Evolutionary conservation across 2,113 vertebrate species (phyloP).

Genomic region (Bufo gargarizans): DNA sequence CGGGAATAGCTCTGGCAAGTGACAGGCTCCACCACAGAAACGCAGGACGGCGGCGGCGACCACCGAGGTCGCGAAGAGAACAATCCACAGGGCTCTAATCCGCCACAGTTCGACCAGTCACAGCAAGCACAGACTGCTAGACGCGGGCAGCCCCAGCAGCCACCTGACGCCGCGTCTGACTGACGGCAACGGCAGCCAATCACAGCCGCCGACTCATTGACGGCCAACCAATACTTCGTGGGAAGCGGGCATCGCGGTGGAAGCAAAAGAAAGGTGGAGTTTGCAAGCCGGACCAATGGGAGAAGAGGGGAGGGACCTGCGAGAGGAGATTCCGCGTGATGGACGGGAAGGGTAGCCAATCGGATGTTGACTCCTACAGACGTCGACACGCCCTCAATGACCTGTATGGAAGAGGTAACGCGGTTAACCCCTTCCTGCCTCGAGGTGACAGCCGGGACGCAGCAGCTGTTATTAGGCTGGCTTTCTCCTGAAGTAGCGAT

Average conservation of each 20-base stretch:
- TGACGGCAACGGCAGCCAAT: conserved; percentile 22
- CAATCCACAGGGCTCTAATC: conserved; percentile 38
- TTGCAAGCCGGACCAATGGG: neutral
- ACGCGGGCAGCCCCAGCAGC: conserved; percentile 55
- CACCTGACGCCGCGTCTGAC: conserved; percentile 54
- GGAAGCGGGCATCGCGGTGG: neutral
- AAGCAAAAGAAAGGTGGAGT: conserved; percentile 17
- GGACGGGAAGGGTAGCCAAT: conserved; percentile 12
- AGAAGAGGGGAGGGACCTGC: neutral
- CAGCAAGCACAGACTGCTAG: conserved; percentile 48
- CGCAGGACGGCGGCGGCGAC: neutral
- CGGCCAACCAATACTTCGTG: neutral
- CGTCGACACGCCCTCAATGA: conserved; percentile 23
- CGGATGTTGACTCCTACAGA: neutral
- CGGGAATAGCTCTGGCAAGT: neutral
- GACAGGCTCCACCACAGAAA: conserved; percentile 13
- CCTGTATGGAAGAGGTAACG: conserved; percentile 44
- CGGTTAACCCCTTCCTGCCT: conserved; percentile 21
- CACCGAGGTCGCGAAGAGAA: conserved; percentile 1
- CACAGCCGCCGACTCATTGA: neutral
- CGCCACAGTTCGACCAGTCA: conserved; percentile 36
- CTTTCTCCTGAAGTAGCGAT: too few species aligned
- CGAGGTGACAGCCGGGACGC: conserved; percentile 29
- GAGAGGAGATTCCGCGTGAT: conserved; percentile 38
- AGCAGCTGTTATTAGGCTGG: neutral